phyloP scores from a whole-genome alignment of 2,113 vertebrate species.

The Clarias gariepinus region DNA sequence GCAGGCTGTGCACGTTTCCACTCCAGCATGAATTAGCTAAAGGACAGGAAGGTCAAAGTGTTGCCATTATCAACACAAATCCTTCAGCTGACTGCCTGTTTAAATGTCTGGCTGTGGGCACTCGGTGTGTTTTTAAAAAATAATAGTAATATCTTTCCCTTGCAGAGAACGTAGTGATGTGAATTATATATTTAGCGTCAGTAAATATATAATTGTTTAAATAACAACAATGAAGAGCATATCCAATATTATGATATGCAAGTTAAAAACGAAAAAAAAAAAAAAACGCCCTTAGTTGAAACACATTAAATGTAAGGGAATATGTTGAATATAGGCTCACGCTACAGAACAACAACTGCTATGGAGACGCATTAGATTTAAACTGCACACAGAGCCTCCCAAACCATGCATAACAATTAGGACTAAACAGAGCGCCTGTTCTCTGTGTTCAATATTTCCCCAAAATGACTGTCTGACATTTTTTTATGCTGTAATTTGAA shows the following conservation, averaged over 20 bases:
- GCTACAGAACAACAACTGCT: conserved; percentile 1
- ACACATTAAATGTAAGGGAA: conserved; percentile 13
- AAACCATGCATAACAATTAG: conserved; percentile 50
- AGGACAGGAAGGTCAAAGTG: conserved; percentile 40
- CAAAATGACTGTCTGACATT: conserved; percentile 66
- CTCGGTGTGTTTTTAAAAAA: neutral
- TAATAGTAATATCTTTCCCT: conserved; percentile 15
- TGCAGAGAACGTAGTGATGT: neutral
- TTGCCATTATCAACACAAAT: conserved; percentile 46
- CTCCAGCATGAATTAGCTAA: conserved; percentile 42
- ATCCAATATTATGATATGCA: neutral
- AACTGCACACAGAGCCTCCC: conserved; percentile 34
- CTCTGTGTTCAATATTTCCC: conserved; percentile 61
- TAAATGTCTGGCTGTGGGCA: conserved; percentile 30
- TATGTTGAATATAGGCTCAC: conserved; percentile 11
- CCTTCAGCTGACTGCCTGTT: conserved; percentile 37
- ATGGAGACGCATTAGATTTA: conserved; percentile 29
- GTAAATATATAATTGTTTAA: neutral
- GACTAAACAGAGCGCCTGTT: conserved; percentile 58
- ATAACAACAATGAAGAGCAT: neutral
- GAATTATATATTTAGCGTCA: neutral
- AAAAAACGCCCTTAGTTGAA: conserved; percentile 7
- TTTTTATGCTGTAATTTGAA: conserved; percentile 76
- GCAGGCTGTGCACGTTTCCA: conserved; percentile 35
- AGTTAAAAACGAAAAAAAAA: no score